Percentiles rank a stretch among this genome's conserved stretches.
These are phyloP conservation scores for Xiphophorus couchianus DNA, from an alignment of 2,113 vertebrate genomes.

Conservation along the genomic window DNA sequence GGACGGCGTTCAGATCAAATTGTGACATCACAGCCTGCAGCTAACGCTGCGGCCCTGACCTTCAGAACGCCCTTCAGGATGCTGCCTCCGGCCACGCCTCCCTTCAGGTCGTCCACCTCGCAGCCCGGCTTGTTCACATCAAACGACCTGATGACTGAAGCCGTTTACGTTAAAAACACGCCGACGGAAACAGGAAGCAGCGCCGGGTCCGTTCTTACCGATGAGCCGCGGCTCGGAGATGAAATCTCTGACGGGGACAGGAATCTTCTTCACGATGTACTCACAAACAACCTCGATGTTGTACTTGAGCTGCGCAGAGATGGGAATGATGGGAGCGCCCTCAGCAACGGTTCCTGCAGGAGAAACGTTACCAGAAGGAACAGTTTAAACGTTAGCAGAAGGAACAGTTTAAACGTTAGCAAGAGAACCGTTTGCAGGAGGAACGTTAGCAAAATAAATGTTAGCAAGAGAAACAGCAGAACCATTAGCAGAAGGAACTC, in stretches of 20 bases:
- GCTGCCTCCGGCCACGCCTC: slow-evolving; percentile 97
- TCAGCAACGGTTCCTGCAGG: slow-evolving; percentile 93
- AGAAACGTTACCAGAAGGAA: background rate
- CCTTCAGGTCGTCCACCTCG: slow-evolving; percentile 98
- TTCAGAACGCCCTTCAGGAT: slow-evolving; percentile 98
- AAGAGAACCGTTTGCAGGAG: no score
- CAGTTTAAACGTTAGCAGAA: no score
- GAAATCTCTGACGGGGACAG: slow-evolving; percentile 94
- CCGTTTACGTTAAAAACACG: background rate
- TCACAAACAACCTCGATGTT: slow-evolving; percentile 99
- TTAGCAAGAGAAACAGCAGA: no score
- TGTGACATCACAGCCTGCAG: background rate
- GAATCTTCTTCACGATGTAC: slow-evolving; percentile 99
- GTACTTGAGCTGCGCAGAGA: slow-evolving; percentile 97
- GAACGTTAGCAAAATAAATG: no score
- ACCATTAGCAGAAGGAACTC: no score
- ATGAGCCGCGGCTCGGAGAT: slow-evolving; percentile 96
- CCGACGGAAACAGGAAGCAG: no score
- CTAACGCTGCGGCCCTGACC: slow-evolving; percentile 71
- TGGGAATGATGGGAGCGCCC: slow-evolving; percentile 98
- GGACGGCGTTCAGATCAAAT: background rate
- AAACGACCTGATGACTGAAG: slow-evolving; percentile 95
- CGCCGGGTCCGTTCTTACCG: slow-evolving; percentile 74
- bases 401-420: no score
- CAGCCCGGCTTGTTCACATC: slow-evolving; percentile 99